A percentile compares a stretch with the other conserved stretches of the same genome.
Conservation (phyloP, 2,113 vertebrate species). For the Saguinus imperator region DNA sequence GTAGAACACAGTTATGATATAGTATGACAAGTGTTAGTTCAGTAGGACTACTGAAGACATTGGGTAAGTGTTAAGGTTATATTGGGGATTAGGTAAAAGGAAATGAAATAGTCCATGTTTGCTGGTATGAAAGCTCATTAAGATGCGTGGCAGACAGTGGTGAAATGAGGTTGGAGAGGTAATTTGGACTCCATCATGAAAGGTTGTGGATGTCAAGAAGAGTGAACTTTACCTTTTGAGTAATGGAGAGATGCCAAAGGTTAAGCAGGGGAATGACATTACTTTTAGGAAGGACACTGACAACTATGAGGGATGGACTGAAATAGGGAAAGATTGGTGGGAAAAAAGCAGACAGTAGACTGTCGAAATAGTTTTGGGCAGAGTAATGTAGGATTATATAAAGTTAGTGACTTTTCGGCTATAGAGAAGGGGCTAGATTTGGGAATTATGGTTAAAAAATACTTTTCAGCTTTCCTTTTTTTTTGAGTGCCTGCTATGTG, state of each 20-base stretch:
- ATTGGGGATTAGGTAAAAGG: not conserved
- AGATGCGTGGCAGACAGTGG: not conserved
- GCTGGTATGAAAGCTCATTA: not conserved
- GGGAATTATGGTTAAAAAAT: not conserved
- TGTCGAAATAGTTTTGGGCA: not conserved
- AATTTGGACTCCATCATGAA: not conserved
- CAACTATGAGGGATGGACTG: not conserved
- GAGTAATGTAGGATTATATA: not conserved
- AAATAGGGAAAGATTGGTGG: not conserved
- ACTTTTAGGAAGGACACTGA: conserved; percentile 29
- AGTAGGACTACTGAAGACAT: not conserved
- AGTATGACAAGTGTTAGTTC: not conserved
- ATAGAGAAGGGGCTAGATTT: not conserved
- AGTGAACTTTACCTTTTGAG: conserved; percentile 20
- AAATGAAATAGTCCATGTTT: not conserved
- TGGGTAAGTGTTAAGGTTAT: not conserved
- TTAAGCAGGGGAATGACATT: not conserved
- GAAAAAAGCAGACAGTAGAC: not conserved
- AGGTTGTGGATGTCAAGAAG: not conserved
- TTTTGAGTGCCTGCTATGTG: not conserved
- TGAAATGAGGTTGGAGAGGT: not conserved
- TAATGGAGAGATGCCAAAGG: not conserved
- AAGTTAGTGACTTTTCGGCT: not conserved
- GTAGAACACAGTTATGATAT: not conserved
- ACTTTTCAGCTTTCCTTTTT: not conserved